phyloP scores from a whole-genome alignment of 2,797 vertebrate genomes.

The Dermochelys coriacea region DNA sequence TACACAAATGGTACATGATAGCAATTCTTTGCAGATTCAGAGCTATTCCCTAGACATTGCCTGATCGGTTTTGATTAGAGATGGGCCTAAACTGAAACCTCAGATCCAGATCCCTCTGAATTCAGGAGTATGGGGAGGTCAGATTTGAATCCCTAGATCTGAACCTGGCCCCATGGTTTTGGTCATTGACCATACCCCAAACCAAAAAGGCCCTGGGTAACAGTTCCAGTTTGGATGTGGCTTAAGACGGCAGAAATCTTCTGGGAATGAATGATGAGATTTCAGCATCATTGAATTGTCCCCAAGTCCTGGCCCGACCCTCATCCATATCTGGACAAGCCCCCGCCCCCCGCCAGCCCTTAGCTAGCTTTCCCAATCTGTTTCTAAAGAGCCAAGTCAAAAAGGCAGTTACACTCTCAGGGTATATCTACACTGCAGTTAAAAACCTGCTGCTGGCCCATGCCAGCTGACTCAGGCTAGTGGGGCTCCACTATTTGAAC shows the following conservation, averaged over 20 bases:
- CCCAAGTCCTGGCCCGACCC: not conserved
- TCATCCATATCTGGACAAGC: not conserved
- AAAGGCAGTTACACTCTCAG: not conserved
- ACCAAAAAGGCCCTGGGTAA: not conserved
- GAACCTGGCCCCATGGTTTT: not conserved
- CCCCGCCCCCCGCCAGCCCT: not conserved
- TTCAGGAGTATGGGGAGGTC: not conserved
- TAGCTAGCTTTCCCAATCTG: not conserved
- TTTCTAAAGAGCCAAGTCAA: not conserved
- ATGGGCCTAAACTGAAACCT: not conserved
- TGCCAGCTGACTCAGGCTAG: not conserved
- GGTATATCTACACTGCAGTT: not conserved
- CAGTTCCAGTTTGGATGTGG: not conserved
- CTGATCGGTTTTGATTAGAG: rapidly evolving
- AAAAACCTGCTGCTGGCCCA: not conserved
- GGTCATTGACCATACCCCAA: not conserved
- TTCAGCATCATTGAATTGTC: not conserved
- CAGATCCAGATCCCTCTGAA: not conserved
- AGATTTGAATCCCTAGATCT: not conserved
- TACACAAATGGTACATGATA: rapidly evolving
- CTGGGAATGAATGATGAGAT: not conserved
- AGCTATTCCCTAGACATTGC: not conserved
- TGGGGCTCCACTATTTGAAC: not conserved
- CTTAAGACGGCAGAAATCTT: not conserved
- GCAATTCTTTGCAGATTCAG: not conserved